These are phyloP conservation scores for Caenorhabditis inopinata DNA, from an alignment of 1,140 invertebrate species.

Conservation along the genomic window DNA sequence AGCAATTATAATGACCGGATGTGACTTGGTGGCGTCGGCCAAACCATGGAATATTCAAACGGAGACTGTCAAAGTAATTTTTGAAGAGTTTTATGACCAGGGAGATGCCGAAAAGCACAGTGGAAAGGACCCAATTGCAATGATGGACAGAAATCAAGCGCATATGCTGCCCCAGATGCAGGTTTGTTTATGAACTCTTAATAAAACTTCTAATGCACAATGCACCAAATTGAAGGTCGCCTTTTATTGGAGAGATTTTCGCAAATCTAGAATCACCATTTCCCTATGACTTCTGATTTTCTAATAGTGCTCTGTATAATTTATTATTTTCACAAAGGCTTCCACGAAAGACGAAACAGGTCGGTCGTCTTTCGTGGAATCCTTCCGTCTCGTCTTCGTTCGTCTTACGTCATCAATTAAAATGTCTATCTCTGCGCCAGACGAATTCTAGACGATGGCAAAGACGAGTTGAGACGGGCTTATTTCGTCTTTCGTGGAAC, in stretches of 20 bases:
- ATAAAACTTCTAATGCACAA: constrained; percentile 50
- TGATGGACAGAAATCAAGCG: constrained; percentile 79
- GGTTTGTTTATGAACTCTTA: constrained; percentile 68
- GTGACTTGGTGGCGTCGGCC: constrained; percentile 79
- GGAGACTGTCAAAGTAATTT: constrained; percentile 79
- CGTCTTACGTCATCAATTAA: too few relatives aligned
- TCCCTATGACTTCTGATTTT: neutral
- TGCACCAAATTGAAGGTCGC: too few relatives aligned
- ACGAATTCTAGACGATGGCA: too few relatives aligned
- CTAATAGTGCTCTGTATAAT: too few relatives aligned
- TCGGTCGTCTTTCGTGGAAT: too few relatives aligned
- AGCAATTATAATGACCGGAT: constrained; percentile 79
- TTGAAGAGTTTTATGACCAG: constrained; percentile 83
- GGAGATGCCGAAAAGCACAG: constrained; percentile 76
- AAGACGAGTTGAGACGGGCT: too few relatives aligned
- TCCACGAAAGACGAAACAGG: too few relatives aligned
- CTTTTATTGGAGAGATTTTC: too few relatives aligned
- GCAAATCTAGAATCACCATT: neutral
- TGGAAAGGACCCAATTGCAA: constrained; percentile 76
- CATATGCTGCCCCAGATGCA: constrained; percentile 77
- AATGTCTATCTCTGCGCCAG: too few relatives aligned
- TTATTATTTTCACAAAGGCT: too few relatives aligned
- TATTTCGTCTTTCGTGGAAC: too few relatives aligned
- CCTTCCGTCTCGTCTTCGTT: too few relatives aligned
- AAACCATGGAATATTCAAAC: constrained; percentile 83